These are phyloP conservation scores for Alexandromys fortis DNA, from an alignment of 2,113 vertebrate genomes.

Conservation along the genomic window DNA sequence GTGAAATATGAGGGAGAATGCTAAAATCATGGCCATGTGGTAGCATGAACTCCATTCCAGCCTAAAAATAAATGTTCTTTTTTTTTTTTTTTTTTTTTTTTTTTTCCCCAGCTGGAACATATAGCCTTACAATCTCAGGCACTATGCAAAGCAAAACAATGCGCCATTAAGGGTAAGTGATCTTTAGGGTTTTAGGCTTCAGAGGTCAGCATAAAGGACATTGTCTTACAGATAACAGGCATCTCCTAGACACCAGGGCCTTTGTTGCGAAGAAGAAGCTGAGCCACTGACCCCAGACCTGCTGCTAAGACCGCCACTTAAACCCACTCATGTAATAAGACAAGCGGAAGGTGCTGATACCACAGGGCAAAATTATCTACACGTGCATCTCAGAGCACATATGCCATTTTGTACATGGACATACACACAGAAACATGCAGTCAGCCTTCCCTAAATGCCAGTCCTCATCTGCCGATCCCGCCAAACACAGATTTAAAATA, in stretches of 20 bases:
- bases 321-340: background rate
- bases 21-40: background rate
- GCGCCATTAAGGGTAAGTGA: background rate
- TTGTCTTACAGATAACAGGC: background rate
- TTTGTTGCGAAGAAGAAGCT: background rate
- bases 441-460: background rate
- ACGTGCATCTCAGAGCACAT: background rate
- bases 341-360: background rate
- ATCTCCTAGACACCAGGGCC: background rate
- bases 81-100: background rate
- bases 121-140: background rate
- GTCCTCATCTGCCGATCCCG: background rate
- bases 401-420: background rate
- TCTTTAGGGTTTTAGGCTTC: background rate
- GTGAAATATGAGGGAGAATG: constrained; percentile 24
- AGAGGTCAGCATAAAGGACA: background rate
- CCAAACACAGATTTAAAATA: background rate
- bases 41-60: background rate
- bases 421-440: background rate
- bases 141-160: background rate
- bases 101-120: background rate
- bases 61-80: background rate
- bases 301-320: background rate
- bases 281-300: background rate
- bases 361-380: background rate